Evolutionary conservation across 2,888 invertebrate species (phyloP).

Genomic region (Apamea monoglypha): DNA sequence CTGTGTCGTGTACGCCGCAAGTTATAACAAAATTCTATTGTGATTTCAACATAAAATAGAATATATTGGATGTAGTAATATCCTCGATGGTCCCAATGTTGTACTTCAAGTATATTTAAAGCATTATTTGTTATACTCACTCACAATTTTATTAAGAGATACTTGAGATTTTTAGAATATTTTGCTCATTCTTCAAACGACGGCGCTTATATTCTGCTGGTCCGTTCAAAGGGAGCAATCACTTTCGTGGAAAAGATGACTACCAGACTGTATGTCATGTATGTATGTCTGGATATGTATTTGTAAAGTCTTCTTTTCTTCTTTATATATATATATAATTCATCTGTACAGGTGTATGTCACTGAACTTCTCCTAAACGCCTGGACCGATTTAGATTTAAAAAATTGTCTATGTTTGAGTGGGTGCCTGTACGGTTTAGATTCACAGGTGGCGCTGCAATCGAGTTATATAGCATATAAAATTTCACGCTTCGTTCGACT

Average conservation of each 20-base stretch:
- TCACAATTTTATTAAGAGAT: conserved; percentile 33
- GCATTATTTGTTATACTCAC: conserved; percentile 35
- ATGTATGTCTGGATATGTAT: background rate
- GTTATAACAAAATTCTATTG: conserved; percentile 51
- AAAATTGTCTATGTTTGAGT: background rate
- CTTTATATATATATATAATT: background rate
- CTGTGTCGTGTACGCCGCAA: conserved; percentile 28
- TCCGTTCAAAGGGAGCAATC: background rate
- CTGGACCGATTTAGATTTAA: background rate
- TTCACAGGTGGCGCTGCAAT: background rate
- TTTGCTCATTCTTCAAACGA: conserved; percentile 40
- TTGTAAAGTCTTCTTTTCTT: background rate
- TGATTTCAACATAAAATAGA: conserved; percentile 48
- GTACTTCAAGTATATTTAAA: conserved; percentile 40
- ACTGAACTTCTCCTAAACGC: background rate
- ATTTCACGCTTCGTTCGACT: no score
- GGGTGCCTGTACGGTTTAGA: background rate
- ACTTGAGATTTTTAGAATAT: conserved; percentile 22
- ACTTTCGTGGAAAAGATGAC: conserved; percentile 3
- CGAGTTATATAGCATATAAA: background rate
- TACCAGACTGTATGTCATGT: background rate
- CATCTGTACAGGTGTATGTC: background rate
- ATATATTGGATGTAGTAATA: conserved; percentile 56
- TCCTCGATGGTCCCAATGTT: conserved; percentile 52
- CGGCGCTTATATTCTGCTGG: background rate